Base-by-base conservation (phyloP, 2,113 vertebrate species). In the Pycnonotus jocosus region DNA sequence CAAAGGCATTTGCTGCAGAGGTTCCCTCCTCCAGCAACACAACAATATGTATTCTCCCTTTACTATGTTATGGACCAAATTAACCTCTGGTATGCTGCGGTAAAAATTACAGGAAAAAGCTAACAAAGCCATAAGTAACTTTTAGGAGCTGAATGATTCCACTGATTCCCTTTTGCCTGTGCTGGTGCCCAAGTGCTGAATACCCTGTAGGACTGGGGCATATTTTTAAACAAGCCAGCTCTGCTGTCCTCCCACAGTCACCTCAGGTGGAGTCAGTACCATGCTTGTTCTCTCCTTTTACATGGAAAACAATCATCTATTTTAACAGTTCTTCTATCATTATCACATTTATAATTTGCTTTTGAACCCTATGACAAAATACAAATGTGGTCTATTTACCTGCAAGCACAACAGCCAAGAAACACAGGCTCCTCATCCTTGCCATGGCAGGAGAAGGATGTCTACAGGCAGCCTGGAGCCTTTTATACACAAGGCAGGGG, bases 401-500 rank as follows among this genome's bases (percentile, higher is more conserved):
- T 95, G 95, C 40, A 0, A 96, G 83, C n/a, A 64, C 51, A 66
- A 54, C 11, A 10, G 87, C 91, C 85, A 94, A 48, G 83, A 90
- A 76, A 16, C 77, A 65, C 25, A 77, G 53, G 35, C 44, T 64
- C 90, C 56, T 81, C 31, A 50, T 90, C 54, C 38, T 28, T 24
- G 76, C 81, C 87, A 70, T 92, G 76, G 61, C 5, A 4, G 5
- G 65, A 61, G 4, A 42, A 57, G 3, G 3, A 33, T 19, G 16
- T 50, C 61, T 38, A 15, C 10, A 18, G 38, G 30, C 27, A 54
- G 9, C 30, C 22, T 0, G 7, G 21, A 51, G 65, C 33, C 84
- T 96, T 93, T 95, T 95, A 95, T 95, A 66, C 15, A 38, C 15
- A 38, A 12, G 35, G 24, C 70, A 74, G 53, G 25, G 14, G 23